phyloP scores from a whole-genome alignment of 2,113 vertebrate species.

The Bambusicola thoracicus region DNA sequence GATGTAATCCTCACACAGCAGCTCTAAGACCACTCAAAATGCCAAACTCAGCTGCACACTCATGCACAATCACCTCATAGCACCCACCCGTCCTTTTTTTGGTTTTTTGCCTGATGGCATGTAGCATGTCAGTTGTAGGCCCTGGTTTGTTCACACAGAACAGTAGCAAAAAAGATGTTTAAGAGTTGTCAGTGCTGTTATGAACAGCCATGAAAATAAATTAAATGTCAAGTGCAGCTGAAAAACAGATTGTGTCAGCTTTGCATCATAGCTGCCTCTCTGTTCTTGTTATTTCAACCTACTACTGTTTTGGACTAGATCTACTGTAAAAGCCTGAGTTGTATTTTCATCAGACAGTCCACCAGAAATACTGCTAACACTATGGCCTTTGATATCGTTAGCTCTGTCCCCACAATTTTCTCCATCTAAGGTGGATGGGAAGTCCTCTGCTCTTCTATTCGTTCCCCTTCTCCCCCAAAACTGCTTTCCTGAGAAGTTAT shows the following conservation, averaged over 20 bases:
- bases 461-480: rapidly evolving
- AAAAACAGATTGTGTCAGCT: background rate
- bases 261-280: background rate
- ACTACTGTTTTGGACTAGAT: background rate
- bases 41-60: background rate
- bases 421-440: background rate
- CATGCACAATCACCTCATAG: background rate
- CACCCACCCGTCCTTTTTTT: background rate
- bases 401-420: background rate
- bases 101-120: background rate
- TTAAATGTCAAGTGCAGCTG: background rate
- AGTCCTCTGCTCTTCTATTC: background rate
- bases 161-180: background rate
- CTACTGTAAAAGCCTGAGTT: background rate
- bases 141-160: background rate
- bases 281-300: background rate
- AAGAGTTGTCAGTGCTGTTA: background rate
- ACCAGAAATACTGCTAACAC: background rate
- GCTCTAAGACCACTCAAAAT: background rate
- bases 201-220: background rate
- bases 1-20: background rate
- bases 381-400: background rate
- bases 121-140: background rate
- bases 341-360: background rate
- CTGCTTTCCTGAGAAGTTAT: background rate